Evolutionary conservation across 2,888 invertebrate species (phyloP).

Genomic region (Cremastobaeus sp.): DNA sequence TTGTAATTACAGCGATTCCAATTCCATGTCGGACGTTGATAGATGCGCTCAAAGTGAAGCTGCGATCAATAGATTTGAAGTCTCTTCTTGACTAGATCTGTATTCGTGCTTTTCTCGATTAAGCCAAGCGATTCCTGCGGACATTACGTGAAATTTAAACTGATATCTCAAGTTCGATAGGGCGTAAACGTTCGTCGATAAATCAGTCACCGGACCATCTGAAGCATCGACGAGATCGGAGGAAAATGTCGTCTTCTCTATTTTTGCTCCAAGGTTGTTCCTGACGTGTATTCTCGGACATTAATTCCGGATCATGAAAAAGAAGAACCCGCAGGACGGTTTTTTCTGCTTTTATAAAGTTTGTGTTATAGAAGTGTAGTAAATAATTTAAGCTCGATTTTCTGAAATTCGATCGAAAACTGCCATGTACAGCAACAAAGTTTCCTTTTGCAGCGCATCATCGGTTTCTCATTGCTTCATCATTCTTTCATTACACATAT

Average conservation of each 20-base stretch:
- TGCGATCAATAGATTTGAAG: conserved; percentile 36
- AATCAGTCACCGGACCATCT: conserved; percentile 65
- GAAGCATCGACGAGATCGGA: conserved; percentile 5
- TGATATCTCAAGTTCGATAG: conserved; percentile 72
- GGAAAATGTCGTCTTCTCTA: conserved; percentile 41
- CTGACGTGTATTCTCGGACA: conserved; percentile 20
- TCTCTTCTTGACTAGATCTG: conserved; percentile 38
- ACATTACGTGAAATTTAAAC: conserved; percentile 71
- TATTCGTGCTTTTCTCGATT: conserved; percentile 54
- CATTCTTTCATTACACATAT: too few relatives aligned
- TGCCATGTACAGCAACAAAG: too few relatives aligned
- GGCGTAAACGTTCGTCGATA: conserved; percentile 70
- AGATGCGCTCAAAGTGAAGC: conserved; percentile 56
- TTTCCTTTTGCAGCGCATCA: too few relatives aligned
- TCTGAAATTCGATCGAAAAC: too few relatives aligned
- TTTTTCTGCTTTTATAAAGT: conserved; percentile 9
- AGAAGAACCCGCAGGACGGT: background rate
- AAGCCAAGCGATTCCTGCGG: conserved; percentile 63
- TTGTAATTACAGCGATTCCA: conserved; percentile 37
- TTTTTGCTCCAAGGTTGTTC: conserved; percentile 21
- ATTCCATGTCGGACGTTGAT: conserved; percentile 55
- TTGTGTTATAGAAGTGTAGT: too few relatives aligned
- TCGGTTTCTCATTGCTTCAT: too few relatives aligned
- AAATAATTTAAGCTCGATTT: too few relatives aligned
- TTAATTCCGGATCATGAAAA: conserved; percentile 17